Percentiles rank a stretch among this genome's conserved stretches.
These are phyloP conservation scores for Cephus runcator DNA, from an alignment of 2,888 invertebrate species.

Conservation along the genomic window DNA sequence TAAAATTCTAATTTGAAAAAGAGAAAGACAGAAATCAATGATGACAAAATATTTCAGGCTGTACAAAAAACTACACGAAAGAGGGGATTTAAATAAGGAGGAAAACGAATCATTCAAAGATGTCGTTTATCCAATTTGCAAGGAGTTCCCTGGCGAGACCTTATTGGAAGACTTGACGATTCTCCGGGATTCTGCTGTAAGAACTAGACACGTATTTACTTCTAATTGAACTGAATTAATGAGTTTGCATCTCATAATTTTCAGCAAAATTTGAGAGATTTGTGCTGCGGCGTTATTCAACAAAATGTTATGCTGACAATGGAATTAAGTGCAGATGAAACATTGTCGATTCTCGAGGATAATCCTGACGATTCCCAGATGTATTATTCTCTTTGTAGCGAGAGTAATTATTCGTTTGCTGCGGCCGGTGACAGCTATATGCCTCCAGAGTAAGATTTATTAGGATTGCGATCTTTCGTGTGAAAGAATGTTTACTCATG, in stretches of 20 bases:
- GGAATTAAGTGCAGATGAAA: constrained; percentile 57
- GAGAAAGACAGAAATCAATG: background rate
- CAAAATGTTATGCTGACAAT: constrained; percentile 58
- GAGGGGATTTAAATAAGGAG: constrained; percentile 45
- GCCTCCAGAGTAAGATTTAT: constrained; percentile 41
- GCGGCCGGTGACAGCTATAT: constrained; percentile 53
- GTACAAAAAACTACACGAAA: constrained; percentile 55
- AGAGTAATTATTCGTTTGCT: constrained; percentile 48
- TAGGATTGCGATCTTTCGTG: background rate
- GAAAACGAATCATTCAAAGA: constrained; percentile 52
- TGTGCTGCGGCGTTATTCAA: constrained; percentile 56
- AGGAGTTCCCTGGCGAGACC: constrained; percentile 53
- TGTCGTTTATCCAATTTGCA: constrained; percentile 54
- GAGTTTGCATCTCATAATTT: background rate
- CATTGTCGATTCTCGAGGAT: constrained; percentile 55
- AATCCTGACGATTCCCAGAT: constrained; percentile 57
- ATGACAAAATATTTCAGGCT: constrained; percentile 38
- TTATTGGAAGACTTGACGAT: constrained; percentile 48
- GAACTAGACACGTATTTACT: constrained; percentile 1
- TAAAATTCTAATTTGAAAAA: background rate
- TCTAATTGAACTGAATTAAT: background rate
- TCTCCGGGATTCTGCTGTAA: constrained; percentile 57
- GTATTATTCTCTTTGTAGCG: constrained; percentile 58
- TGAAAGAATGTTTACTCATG: background rate
- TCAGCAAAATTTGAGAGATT: constrained; percentile 55